phyloP scores from a whole-genome alignment of 2,113 vertebrate species.

The Oncorhynchus gorbuscha region DNA sequence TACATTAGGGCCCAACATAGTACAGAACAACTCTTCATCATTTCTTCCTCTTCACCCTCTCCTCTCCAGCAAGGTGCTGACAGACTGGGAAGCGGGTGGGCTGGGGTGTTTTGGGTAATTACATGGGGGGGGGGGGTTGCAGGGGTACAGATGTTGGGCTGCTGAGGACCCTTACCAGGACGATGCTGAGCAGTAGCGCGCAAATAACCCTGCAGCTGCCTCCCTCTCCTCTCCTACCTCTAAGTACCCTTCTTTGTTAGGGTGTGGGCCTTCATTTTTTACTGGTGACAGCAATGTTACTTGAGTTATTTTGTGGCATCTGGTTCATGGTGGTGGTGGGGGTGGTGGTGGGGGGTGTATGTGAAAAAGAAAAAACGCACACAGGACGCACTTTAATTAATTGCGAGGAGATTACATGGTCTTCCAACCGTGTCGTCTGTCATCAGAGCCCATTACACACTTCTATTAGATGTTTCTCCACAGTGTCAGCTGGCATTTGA shows the following conservation, averaged over 20 bases:
- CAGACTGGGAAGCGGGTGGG: constrained; percentile 76
- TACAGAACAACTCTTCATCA: not conserved
- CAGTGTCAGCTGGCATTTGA: constrained; percentile 99
- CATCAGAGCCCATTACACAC: constrained; percentile 99
- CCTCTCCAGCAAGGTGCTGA: constrained; percentile 64
- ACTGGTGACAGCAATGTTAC: constrained; percentile 94
- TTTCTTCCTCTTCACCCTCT: constrained; percentile 16
- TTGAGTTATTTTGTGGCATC: constrained; percentile 94
- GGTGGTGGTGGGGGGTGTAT: constrained; percentile 6
- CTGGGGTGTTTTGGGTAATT: constrained; percentile 80
- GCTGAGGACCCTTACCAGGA: constrained; percentile 76
- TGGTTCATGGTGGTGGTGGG: constrained; percentile 76
- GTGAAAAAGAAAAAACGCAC: constrained; percentile 45
- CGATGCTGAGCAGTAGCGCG: constrained; percentile 75
- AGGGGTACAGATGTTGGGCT: constrained; percentile 84
- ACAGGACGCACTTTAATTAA: constrained; percentile 97
- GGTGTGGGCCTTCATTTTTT: constrained; percentile 96
- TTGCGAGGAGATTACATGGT: constrained; percentile 99
- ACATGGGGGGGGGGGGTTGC: constrained; percentile 66
- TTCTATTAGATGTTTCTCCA: constrained; percentile 99
- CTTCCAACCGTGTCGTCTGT: constrained; percentile 99
- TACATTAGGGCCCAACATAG: not conserved
- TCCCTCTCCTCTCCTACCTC: constrained; percentile 81
- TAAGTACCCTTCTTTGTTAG: constrained; percentile 88
- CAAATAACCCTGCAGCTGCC: constrained; percentile 89